Evolutionary conservation across 1,140 invertebrate genomes (phyloP).

Genomic region (Sarcophaga bullata): DNA sequence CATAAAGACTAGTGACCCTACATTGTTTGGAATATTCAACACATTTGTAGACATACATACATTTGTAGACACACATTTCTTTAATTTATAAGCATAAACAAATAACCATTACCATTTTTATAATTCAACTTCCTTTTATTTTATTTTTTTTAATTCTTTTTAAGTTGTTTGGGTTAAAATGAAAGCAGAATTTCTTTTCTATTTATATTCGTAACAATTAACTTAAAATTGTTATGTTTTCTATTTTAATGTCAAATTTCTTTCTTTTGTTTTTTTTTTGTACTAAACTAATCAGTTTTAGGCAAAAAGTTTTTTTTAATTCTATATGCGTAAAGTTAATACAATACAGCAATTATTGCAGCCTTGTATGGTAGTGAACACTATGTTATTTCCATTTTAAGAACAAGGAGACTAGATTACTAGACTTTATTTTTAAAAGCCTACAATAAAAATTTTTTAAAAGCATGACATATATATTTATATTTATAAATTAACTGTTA

Average conservation of each 20-base stretch:
- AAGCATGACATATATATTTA: too few relatives aligned
- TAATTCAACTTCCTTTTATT: slow-evolving; percentile 3
- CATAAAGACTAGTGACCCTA: neutral
- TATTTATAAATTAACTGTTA: too few relatives aligned
- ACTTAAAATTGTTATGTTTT: neutral
- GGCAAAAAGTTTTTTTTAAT: neutral
- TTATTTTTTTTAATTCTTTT: neutral
- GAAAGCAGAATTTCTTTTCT: neutral
- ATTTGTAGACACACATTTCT: neutral
- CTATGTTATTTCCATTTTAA: too few relatives aligned
- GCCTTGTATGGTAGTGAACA: too few relatives aligned
- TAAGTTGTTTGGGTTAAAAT: neutral
- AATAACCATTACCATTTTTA: slow-evolving; percentile 6
- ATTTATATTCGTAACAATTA: too few relatives aligned
- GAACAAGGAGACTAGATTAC: too few relatives aligned
- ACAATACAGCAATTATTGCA: too few relatives aligned
- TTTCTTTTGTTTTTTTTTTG: neutral
- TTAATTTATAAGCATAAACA: too few relatives aligned
- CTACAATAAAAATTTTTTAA: too few relatives aligned
- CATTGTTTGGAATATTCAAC: neutral
- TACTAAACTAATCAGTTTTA: slow-evolving; percentile 1
- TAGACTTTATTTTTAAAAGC: too few relatives aligned
- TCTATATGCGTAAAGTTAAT: too few relatives aligned
- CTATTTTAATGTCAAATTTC: neutral
- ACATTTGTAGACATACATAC: neutral